Conservation (phyloP, 2,113 vertebrate genomes). For the Hiodon alosoides region DNA sequence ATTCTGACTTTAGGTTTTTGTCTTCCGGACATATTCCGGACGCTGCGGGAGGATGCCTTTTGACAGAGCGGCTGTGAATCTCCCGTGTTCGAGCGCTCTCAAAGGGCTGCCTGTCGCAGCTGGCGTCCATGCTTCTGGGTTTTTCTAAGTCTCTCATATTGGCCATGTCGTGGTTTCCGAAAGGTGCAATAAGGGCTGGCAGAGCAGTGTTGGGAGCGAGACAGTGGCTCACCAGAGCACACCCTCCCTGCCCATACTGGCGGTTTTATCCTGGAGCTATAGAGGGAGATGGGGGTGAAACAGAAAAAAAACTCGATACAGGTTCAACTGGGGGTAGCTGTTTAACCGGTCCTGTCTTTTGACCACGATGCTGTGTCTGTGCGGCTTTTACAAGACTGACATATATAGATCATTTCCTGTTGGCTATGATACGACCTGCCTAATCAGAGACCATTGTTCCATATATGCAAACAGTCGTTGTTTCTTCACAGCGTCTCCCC, state of each 20-base stretch:
- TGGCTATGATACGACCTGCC: no score
- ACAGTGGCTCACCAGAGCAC: conserved; percentile 5
- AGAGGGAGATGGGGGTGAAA: neutral
- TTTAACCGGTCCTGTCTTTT: conserved; percentile 6
- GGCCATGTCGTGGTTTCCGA: conserved; percentile 9
- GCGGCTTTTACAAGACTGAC: neutral
- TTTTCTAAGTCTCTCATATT: neutral
- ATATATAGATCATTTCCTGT: no score
- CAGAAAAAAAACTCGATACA: neutral
- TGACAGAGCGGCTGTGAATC: no score
- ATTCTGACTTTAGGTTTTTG: no score
- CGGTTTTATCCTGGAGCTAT: conserved; percentile 14
- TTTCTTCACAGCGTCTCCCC: no score
- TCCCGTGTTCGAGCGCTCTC: neutral
- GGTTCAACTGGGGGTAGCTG: neutral
- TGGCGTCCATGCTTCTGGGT: no score
- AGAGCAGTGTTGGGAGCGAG: neutral
- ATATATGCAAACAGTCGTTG: no score
- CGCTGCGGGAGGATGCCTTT: no score
- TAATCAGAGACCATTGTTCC: no score
- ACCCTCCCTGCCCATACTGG: neutral
- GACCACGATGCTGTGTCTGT: neutral
- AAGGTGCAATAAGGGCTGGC: conserved; percentile 15
- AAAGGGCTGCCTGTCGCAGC: neutral
- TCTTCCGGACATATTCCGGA: no score